Conservation (phyloP, 1,140 invertebrate genomes). For the Neelides sp. region DNA sequence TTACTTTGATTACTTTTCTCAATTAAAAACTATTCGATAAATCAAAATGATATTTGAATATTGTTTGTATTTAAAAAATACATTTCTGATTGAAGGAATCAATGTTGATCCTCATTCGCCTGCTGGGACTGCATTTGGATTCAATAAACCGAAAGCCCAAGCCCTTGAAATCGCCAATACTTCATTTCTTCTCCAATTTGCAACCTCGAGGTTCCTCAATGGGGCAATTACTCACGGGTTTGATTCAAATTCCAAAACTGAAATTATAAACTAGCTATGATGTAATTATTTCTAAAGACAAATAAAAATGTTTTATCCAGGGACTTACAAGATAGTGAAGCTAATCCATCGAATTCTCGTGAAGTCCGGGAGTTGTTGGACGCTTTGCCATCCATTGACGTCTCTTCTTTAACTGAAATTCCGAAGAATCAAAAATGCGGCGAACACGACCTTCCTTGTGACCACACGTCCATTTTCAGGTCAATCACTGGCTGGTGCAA, state of each 20-base stretch:
- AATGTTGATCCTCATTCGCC: conserved; percentile 40
- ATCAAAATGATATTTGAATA: no score
- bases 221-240: conserved; percentile 27
- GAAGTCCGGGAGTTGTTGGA: conserved; percentile 38
- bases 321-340: conserved; percentile 38
- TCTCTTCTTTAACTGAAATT: conserved; percentile 38
- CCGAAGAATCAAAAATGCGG: conserved; percentile 40
- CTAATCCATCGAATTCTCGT: conserved; percentile 30
- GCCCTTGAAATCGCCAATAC: conserved; percentile 42
- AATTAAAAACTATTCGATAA: no score
- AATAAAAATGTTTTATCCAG: conserved; percentile 4
- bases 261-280: background rate
- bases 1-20: no score
- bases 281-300: background rate
- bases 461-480: conserved; percentile 45
- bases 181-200: conserved; percentile 43
- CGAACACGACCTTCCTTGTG: conserved; percentile 44
- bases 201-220: conserved; percentile 39
- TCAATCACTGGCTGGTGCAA: conserved; percentile 49
- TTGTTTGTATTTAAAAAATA: no score
- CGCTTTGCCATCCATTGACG: conserved; percentile 38
- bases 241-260: background rate
- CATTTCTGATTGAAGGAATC: conserved; percentile 1
- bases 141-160: conserved; percentile 42
- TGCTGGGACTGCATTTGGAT: conserved; percentile 39